These are phyloP conservation scores for Carapus acus DNA, from an alignment of 2,797 vertebrate species.

Conservation along the genomic window DNA sequence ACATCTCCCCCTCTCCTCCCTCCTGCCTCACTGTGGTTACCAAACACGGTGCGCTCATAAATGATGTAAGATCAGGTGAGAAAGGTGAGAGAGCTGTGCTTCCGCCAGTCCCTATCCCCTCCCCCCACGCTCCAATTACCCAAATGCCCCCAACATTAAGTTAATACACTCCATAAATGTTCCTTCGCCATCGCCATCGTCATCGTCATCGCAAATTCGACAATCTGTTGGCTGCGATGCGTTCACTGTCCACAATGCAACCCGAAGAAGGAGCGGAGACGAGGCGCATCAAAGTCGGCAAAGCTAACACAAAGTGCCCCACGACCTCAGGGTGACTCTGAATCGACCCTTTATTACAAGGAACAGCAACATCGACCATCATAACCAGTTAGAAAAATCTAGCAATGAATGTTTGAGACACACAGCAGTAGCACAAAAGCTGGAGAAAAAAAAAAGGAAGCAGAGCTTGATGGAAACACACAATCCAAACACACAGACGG, in stretches of 20 bases:
- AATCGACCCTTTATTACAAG: neutral
- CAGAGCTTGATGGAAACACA: neutral
- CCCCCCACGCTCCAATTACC: constrained; percentile 62
- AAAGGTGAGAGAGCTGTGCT: constrained; percentile 70
- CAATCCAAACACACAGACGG: neutral
- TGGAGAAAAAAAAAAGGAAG: neutral
- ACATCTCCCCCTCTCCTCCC: constrained; percentile 20
- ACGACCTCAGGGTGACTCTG: neutral
- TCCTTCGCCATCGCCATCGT: neutral
- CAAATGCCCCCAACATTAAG: constrained; percentile 51
- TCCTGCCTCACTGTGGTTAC: constrained; percentile 67
- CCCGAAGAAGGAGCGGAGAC: neutral
- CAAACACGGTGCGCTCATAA: constrained; percentile 69
- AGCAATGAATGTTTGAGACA: neutral
- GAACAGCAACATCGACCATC: neutral
- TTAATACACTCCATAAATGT: constrained; percentile 15
- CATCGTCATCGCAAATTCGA: neutral
- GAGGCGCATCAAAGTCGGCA: neutral
- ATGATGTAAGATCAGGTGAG: constrained; percentile 74
- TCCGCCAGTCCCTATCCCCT: constrained; percentile 53
- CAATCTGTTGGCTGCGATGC: no score
- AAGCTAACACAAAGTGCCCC: neutral
- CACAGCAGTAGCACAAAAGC: neutral
- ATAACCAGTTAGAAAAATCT: neutral
- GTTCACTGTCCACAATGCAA: no score